Conservation (phyloP, 2,113 vertebrate species). For the Otolemur garnettii region DNA sequence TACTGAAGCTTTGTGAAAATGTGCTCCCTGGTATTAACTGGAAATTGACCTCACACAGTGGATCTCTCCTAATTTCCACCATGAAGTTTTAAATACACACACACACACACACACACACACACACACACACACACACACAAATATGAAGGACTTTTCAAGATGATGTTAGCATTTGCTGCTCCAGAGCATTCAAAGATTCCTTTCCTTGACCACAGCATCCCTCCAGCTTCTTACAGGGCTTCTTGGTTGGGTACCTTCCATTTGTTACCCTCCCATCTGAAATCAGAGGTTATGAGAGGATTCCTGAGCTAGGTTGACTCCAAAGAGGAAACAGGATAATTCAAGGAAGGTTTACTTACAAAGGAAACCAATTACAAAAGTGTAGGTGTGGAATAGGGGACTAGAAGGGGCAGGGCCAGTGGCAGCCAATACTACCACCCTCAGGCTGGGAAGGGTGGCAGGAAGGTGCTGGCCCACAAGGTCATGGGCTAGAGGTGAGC, state of each 20-base stretch:
- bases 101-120: too few relatives aligned
- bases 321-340: background rate
- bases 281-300: background rate
- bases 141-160: background rate
- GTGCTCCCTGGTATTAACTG: background rate
- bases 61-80: background rate
- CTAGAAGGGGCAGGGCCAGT: fast-evolving
- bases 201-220: background rate
- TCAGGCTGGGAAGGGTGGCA: background rate
- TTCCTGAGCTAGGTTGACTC: background rate
- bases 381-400: background rate
- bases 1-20: background rate
- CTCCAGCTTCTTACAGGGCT: background rate
- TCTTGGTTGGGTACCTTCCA: background rate
- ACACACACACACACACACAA: too few relatives aligned
- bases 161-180: background rate
- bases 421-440: background rate
- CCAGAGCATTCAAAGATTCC: background rate
- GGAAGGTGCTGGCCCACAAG: background rate
- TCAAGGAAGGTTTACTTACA: background rate
- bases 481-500: background rate
- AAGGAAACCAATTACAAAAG: too few relatives aligned
- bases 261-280: background rate
- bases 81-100: background rate
- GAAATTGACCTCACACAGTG: background rate